Base-by-base conservation (phyloP, 2,113 vertebrate genomes). In the Phalacrocorax pelagicus region DNA sequence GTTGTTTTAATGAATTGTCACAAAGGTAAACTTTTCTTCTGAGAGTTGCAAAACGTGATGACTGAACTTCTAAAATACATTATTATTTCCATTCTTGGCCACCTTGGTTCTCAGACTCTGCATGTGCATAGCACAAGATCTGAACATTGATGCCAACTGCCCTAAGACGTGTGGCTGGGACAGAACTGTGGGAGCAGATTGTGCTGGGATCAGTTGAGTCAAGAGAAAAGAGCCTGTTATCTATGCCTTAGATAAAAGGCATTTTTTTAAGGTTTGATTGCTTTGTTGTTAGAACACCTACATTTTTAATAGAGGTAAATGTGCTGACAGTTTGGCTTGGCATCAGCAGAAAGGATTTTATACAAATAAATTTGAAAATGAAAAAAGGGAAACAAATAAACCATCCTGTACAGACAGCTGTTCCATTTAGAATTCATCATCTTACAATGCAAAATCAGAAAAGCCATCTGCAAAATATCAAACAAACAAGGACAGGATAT, bases 391-490 rank as follows among this genome's bases (percentile, higher is more conserved):
- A 94, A 92, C 94, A 97, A 94, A 97, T 97, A 97, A 96, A 92
- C 77, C 78, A 77, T 80, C 89, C 93, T 96, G 90, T 96, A 96
- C 85, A 94, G 96, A 93, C 95, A 96, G 96, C 94, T 96, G 96
- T 89, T 97, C 63, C 72, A 88, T 85, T 95, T 97, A 97, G 92
- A 95, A 97, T 92, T 95, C 86, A 96, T 91, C 54, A 90, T 94
- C 95, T 96, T 92, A 96, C 96, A 97, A 95, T 87, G 81, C 72
- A 94, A 92, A 94, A 78, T 52, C 91, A 94, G 92, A 84, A 95
- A 85, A 92, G 58, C 70, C 78, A 96, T 97, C 92, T 95, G 94
- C 81, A 89, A 66, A 86, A 81, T 38, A 80, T 79, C 83, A 95
- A 94, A 67, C 55, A 91, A 94, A 94, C 20, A 81, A 85, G 72